Evolutionary conservation across 2,797 vertebrate species (phyloP).

Genomic region (Pampus argenteus): DNA sequence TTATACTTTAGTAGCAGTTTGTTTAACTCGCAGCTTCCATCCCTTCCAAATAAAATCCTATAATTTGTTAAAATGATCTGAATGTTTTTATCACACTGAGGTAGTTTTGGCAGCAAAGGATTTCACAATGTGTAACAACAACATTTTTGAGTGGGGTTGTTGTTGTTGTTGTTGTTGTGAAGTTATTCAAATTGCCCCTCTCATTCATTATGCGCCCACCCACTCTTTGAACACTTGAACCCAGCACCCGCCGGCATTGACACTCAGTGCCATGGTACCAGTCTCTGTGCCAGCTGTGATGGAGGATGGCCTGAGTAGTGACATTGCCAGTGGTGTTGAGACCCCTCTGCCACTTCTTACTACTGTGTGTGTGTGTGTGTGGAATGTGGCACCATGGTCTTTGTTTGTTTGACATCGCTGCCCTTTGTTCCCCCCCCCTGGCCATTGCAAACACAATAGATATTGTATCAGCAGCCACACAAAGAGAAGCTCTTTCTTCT

Average conservation of each 20-base stretch:
- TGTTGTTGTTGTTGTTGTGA: slow-evolving; percentile 57
- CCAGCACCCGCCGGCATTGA: slow-evolving; percentile 50
- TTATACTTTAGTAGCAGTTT: slow-evolving; percentile 61
- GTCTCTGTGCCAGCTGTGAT: slow-evolving; percentile 75
- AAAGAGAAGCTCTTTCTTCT: slow-evolving; percentile 78
- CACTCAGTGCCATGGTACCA: slow-evolving; percentile 78
- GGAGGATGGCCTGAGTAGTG: slow-evolving; percentile 66
- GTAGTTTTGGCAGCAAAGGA: neutral
- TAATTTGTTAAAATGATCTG: slow-evolving; percentile 4
- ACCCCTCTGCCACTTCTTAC: slow-evolving; percentile 43
- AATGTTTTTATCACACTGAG: slow-evolving; percentile 23
- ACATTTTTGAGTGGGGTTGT: slow-evolving; percentile 31
- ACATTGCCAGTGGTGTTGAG: slow-evolving; percentile 57
- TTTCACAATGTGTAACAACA: slow-evolving; percentile 12
- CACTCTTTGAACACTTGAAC: slow-evolving; percentile 67
- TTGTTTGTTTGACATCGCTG: slow-evolving; percentile 82
- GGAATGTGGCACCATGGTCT: slow-evolving; percentile 64
- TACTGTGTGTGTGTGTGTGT: slow-evolving; percentile 49
- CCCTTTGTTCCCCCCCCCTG: slow-evolving; percentile 74
- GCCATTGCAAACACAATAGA: slow-evolving; percentile 73
- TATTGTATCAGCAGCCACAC: slow-evolving; percentile 79
- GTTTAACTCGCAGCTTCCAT: slow-evolving; percentile 39
- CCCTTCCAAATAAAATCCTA: slow-evolving; percentile 23
- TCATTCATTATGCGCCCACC: slow-evolving; percentile 56
- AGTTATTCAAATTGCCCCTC: slow-evolving; percentile 61